Evolutionary conservation across 2,113 vertebrate genomes (phyloP), one percentile per base, ranked within the genome.

Genomic region (Aviceda subcristata): DNA sequence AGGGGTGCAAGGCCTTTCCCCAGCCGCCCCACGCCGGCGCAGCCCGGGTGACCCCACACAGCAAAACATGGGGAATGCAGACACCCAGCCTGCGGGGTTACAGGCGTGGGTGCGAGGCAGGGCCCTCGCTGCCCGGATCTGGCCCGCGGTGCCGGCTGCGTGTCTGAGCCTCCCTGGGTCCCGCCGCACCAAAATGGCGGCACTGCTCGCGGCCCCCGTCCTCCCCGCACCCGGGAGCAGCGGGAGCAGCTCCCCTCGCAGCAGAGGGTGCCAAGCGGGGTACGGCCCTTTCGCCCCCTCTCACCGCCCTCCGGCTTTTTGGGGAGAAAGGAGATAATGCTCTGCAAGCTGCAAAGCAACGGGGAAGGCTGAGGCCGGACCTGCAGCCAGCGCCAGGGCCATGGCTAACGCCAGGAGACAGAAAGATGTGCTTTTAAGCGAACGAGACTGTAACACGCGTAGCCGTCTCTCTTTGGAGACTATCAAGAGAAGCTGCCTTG

Each of bases 81-180:
- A 36, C 8, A 3, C 19, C 36, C 5, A 3, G 34, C 5, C 2
- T 20, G 20, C 3, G 2, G 2, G 1, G 43, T 11, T 38, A 19
- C 26, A 30, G 29, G n/a, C 3, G 14, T 23, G 46, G 75, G 34
- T 1, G 2, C 32, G 60, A 1, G 27, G 27, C 76, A 11, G 4
- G 3, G 41, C 60, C 26, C 12, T 12, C 2, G 57, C 51, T 45
- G 15, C 43, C 32, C 21, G 74, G 29, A 32, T 23, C 51, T 51
- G 60, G 24, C 17, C 16, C 26, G n/a, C 3, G 1, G 14, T 48
- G 59, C 53, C 67, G 34, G 48, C 57, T 48, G 36, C 4, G 2
- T 18, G 11, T 27, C 46, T 13, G 22, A 36, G 24, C 56, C 11
- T 18, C 38, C 68, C 53, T 17, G 62, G 43, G 36, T 18, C 3